These are phyloP conservation scores for Eptatretus burgeri DNA, from an alignment of 2,113 vertebrate genomes.

Conservation along the genomic window DNA sequence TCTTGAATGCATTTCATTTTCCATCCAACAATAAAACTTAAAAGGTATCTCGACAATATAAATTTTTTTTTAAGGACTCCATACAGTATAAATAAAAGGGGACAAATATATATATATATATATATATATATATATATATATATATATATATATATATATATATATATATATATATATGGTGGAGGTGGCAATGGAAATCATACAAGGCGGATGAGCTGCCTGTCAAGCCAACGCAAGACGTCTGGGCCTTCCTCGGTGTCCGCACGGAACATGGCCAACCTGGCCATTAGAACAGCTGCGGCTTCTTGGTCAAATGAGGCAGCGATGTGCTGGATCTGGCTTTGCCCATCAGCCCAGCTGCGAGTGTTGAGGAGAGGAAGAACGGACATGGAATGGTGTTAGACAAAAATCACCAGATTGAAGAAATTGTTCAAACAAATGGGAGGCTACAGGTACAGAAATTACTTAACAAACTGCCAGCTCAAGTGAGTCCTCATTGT, in stretches of 20 bases:
- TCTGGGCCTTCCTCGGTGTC: slow-evolving; percentile 84
- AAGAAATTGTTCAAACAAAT: neutral
- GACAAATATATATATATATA: too few species aligned
- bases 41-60: too few species aligned
- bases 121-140: too few species aligned
- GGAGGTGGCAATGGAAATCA: slow-evolving; percentile 8
- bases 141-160: too few species aligned
- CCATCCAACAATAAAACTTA: too few species aligned
- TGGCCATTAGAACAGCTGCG: slow-evolving; percentile 65
- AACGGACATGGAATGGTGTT: neutral
- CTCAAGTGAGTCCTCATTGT: too few species aligned
- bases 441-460: neutral
- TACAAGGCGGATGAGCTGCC: slow-evolving; percentile 86
- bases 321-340: slow-evolving; percentile 73
- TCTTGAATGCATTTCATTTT: too few species aligned
- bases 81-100: too few species aligned
- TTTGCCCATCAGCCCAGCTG: slow-evolving; percentile 85
- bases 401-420: neutral
- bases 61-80: too few species aligned
- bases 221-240: slow-evolving; percentile 71
- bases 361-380: slow-evolving; percentile 8
- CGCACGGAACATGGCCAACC: slow-evolving; percentile 56
- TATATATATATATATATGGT: too few species aligned
- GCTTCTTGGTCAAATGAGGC: slow-evolving; percentile 83
- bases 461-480: too few species aligned